phyloP scores from a whole-genome alignment of 2,797 vertebrate genomes.

The Onychomys leucogaster region DNA sequence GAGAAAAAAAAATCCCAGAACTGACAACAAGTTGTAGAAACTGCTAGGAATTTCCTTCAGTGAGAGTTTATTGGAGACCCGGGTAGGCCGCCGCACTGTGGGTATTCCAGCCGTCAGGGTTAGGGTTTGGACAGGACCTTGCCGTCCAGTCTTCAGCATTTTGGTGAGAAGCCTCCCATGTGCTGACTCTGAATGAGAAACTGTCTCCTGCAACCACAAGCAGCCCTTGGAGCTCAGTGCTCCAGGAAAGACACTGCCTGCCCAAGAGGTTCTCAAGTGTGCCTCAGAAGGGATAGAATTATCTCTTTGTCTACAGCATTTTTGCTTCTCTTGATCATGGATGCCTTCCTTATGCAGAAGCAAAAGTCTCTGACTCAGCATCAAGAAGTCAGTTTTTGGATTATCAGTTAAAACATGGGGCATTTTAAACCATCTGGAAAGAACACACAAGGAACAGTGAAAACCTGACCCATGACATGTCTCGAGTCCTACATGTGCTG shows the following conservation, averaged over 20 bases:
- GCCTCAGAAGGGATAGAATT: neutral
- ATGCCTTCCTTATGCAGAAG: neutral
- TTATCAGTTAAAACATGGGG: neutral
- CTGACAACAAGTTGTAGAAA: neutral
- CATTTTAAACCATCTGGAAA: neutral
- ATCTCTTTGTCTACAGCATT: neutral
- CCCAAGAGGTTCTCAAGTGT: neutral
- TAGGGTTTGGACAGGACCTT: neutral
- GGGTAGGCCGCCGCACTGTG: neutral
- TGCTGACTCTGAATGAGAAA: neutral
- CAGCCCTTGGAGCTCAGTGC: too few species aligned
- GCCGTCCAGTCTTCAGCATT: neutral
- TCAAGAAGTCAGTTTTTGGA: neutral
- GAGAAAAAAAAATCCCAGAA: neutral
- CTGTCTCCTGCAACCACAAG: neutral
- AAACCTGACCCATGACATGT: neutral
- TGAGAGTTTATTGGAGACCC: neutral
- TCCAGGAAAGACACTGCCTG: neutral
- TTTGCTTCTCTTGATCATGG: neutral
- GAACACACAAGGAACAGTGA: neutral
- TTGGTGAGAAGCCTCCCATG: neutral
- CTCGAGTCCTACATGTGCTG: neutral
- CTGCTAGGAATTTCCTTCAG: neutral
- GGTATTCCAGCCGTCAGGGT: too few species aligned
- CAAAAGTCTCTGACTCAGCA: neutral